Conservation (phyloP, 2,113 vertebrate genomes). For the Ibidorhyncha struthersii region DNA sequence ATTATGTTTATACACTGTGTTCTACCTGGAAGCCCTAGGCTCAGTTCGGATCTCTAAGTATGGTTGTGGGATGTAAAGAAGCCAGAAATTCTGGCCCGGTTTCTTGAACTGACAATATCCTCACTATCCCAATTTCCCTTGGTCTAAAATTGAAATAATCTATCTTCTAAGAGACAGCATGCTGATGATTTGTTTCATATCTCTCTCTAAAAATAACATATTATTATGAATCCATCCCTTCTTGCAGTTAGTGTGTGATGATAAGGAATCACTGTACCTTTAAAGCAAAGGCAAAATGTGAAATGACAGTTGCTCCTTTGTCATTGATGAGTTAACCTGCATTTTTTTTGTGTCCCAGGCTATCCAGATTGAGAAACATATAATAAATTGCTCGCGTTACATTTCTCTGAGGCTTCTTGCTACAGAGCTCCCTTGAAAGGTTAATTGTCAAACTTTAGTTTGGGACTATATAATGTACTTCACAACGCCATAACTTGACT, state of each 20-base stretch:
- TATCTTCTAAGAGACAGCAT: not conserved
- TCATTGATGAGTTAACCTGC: not conserved
- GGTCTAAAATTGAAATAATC: conserved; percentile 15
- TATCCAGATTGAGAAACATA: not conserved
- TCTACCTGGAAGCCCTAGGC: not conserved
- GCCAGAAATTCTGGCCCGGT: not conserved
- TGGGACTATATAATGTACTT: not conserved
- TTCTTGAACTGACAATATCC: not conserved
- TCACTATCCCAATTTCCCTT: not conserved
- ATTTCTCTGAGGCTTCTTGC: not conserved
- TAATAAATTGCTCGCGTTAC: not conserved
- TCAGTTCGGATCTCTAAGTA: not conserved
- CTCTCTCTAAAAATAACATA: not conserved
- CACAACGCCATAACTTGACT: not conserved
- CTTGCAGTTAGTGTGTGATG: not conserved
- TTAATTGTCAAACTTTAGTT: conserved; percentile 43
- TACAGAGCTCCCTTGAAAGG: conserved; percentile 3
- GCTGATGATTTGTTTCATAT: not conserved
- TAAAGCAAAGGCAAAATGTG: not conserved
- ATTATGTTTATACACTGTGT: not conserved
- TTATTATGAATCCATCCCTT: not conserved
- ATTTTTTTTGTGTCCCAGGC: not conserved
- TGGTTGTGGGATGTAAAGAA: not conserved
- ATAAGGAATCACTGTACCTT: not conserved
- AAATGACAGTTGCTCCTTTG: not conserved